Evolutionary conservation across 2,888 invertebrate genomes (phyloP).

Genomic region (Mimumesa dahlbomi): DNA sequence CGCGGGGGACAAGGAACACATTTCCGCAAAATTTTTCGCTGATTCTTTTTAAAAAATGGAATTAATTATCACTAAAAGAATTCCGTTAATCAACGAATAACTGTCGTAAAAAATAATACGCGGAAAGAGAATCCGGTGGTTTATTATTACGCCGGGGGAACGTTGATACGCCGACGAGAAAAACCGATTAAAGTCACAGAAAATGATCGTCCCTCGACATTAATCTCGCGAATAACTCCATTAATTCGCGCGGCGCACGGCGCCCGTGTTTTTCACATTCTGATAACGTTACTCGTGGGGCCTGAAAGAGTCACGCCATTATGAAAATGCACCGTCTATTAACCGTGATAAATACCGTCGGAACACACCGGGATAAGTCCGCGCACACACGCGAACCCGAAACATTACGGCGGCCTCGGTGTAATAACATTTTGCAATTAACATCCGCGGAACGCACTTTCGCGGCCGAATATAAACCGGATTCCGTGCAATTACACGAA

Average conservation of each 20-base stretch:
- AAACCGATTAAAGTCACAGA: no score
- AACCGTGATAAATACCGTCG: slow-evolving; percentile 26
- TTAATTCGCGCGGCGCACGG: not conserved
- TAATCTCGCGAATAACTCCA: not conserved
- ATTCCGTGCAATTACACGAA: not conserved
- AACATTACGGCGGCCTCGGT: not conserved
- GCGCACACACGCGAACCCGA: not conserved
- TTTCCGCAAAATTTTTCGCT: no score
- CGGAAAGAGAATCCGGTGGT: no score
- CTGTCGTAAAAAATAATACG: no score
- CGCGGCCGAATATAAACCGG: not conserved
- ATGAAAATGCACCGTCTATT: slow-evolving; percentile 49
- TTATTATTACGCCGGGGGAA: no score
- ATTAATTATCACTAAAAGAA: no score
- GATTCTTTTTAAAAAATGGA: no score
- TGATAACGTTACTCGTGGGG: slow-evolving; percentile 32
- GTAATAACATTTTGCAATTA: slow-evolving; percentile 2
- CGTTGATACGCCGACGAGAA: no score
- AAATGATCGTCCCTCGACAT: slow-evolving; percentile 9
- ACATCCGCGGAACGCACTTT: not conserved
- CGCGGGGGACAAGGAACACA: no score
- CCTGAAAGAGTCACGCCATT: slow-evolving; percentile 37
- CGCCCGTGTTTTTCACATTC: slow-evolving; percentile 8
- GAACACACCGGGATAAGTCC: not conserved
- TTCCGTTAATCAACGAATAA: no score